Evolutionary conservation across 2,888 invertebrate genomes (phyloP).

Genomic region (Tetheella fluctuosa): DNA sequence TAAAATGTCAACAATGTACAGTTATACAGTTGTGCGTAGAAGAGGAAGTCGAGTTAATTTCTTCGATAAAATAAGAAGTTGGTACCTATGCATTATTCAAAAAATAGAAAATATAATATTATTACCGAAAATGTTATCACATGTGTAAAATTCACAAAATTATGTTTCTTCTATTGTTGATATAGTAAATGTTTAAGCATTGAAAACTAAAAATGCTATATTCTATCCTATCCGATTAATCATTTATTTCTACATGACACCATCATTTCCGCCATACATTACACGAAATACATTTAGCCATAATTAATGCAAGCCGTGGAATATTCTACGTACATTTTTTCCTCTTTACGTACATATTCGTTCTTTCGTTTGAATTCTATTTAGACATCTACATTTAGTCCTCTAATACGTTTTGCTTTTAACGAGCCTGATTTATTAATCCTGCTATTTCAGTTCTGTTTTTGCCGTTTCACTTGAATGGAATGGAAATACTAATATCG

Average conservation of each 20-base stretch:
- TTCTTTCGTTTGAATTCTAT: slow-evolving; percentile 7
- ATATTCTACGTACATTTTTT: background rate
- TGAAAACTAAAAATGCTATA: too few species aligned
- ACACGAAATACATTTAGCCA: background rate
- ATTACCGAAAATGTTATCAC: background rate
- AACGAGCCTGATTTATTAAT: slow-evolving; percentile 8
- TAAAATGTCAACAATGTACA: background rate
- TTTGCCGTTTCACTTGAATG: background rate
- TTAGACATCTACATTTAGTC: slow-evolving; percentile 5
- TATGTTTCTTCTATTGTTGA: too few species aligned
- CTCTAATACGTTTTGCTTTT: slow-evolving; percentile 7
- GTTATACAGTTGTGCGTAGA: background rate
- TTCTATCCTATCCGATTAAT: background rate
- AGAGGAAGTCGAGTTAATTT: background rate
- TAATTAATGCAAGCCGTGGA: background rate
- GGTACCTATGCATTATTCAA: too few species aligned
- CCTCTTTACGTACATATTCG: background rate
- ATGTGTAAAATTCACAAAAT: background rate
- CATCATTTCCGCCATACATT: background rate
- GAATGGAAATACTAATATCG: background rate
- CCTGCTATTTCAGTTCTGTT: slow-evolving; percentile 4
- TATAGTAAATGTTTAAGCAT: too few species aligned
- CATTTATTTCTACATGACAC: background rate
- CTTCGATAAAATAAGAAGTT: background rate
- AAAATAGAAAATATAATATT: too few species aligned